Percentiles rank a stretch among this genome's conserved stretches.
Conservation (phyloP, 2,888 invertebrate genomes). For the Drosophila eohydei region DNA sequence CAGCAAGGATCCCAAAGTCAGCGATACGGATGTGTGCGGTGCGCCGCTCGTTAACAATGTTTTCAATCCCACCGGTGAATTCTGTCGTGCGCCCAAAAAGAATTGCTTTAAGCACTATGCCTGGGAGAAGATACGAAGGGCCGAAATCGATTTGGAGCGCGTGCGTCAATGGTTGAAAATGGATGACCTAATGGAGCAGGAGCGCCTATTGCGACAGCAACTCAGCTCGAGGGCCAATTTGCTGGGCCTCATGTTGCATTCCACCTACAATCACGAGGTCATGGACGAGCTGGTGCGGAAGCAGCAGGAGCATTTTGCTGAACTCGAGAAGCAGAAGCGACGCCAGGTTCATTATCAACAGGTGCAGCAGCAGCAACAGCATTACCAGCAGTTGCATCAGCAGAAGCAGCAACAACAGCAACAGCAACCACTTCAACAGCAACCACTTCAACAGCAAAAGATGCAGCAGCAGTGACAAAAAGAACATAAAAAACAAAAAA, state of each 20-base stretch:
- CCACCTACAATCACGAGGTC: slow-evolving; percentile 96
- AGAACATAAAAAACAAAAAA: neutral
- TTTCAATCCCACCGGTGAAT: slow-evolving; percentile 93
- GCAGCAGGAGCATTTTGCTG: slow-evolving; percentile 81
- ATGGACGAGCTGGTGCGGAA: slow-evolving; percentile 89
- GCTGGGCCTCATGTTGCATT: slow-evolving; percentile 97
- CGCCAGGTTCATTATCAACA: slow-evolving; percentile 54
- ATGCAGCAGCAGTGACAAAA: slow-evolving; percentile 5
- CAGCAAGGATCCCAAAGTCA: slow-evolving; percentile 96
- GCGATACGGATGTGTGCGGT: slow-evolving; percentile 95
- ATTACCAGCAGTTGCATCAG: slow-evolving; percentile 26
- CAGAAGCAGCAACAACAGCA: slow-evolving; percentile 23
- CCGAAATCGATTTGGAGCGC: slow-evolving; percentile 98
- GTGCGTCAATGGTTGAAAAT: slow-evolving; percentile 96
- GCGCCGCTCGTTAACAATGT: slow-evolving; percentile 94
- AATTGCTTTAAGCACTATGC: slow-evolving; percentile 95
- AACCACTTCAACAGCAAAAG: slow-evolving; percentile 19
- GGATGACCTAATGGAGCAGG: slow-evolving; percentile 97
- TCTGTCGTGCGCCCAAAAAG: slow-evolving; percentile 95
- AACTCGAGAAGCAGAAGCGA: slow-evolving; percentile 66
- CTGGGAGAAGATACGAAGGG: slow-evolving; percentile 97
- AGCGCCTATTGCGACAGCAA: slow-evolving; percentile 91
- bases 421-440: slow-evolving; percentile 1
- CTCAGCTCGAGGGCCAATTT: slow-evolving; percentile 94
- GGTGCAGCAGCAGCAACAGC: slow-evolving; percentile 49